Conservation (phyloP, 1,140 invertebrate genomes). For the Teleopsis dalmanni region DNA sequence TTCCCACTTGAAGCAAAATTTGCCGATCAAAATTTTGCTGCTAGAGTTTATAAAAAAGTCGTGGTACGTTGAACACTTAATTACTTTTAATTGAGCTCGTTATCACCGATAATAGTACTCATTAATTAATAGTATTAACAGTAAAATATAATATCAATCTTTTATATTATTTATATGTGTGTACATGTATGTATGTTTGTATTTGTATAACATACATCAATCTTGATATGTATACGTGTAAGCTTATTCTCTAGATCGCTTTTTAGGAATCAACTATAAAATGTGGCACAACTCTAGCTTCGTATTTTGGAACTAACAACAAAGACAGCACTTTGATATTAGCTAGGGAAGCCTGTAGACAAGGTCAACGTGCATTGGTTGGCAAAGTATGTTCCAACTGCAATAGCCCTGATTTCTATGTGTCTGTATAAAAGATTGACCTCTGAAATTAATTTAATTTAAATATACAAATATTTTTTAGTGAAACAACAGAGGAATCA, state of each 20-base stretch:
- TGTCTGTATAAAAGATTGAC: constrained; percentile 19
- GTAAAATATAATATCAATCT: background rate
- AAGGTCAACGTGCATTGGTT: constrained; percentile 76
- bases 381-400: constrained; percentile 85
- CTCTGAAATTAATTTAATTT: background rate
- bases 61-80: constrained; percentile 66
- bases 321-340: constrained; percentile 62
- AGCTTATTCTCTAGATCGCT: too few species aligned
- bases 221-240: too few species aligned
- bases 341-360: constrained; percentile 54
- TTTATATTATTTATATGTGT: background rate
- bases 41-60: constrained; percentile 62
- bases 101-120: background rate
- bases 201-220: too few species aligned
- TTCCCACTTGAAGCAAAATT: constrained; percentile 76
- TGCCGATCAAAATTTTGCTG: constrained; percentile 60
- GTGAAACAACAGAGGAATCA: constrained; percentile 51
- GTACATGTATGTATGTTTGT: background rate
- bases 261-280: constrained; percentile 59
- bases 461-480: constrained; percentile 9
- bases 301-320: constrained; percentile 80
- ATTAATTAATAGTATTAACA: too few species aligned
- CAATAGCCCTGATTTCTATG: constrained; percentile 53
- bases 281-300: constrained; percentile 79
- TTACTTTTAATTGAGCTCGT: background rate